These are phyloP conservation scores for Menura novaehollandiae DNA, from an alignment of 2,113 vertebrate species.

Conservation along the genomic window DNA sequence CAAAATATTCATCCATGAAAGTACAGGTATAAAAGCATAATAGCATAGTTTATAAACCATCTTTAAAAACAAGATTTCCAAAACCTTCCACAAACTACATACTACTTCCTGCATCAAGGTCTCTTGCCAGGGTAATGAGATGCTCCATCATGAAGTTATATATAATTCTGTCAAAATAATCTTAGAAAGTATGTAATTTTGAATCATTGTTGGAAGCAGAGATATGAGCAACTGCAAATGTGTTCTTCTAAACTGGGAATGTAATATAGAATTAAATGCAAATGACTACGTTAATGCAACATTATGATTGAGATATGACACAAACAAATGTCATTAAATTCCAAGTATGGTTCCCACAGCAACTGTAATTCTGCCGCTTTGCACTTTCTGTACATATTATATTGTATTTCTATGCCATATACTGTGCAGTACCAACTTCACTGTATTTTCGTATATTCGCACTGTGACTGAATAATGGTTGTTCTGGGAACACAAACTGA, in stretches of 20 bases:
- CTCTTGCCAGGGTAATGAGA: conserved; percentile 47
- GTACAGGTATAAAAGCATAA: neutral
- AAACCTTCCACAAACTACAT: neutral
- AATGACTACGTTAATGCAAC: conserved; percentile 40
- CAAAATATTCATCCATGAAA: neutral
- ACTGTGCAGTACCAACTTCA: neutral
- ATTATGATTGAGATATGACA: conserved; percentile 55
- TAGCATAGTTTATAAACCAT: neutral
- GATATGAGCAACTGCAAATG: conserved; percentile 19
- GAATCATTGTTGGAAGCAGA: conserved; percentile 23
- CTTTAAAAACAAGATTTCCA: neutral
- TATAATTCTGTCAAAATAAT: conserved; percentile 53
- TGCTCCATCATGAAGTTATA: conserved; percentile 27
- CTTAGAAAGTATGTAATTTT: conserved; percentile 36
- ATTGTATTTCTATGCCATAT: neutral
- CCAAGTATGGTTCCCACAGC: conserved; percentile 46
- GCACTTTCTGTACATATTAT: conserved; percentile 5
- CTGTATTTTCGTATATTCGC: neutral
- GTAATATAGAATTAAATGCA: conserved; percentile 61
- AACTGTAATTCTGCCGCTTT: conserved; percentile 17
- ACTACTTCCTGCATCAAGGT: conserved; percentile 2
- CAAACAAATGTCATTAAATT: conserved; percentile 60
- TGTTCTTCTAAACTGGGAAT: conserved; percentile 50
- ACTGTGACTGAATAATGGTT: neutral
- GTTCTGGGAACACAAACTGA: conserved; percentile 21